Evolutionary conservation across 1,140 invertebrate species (phyloP).

Genomic region (Frieseomelitta varia): DNA sequence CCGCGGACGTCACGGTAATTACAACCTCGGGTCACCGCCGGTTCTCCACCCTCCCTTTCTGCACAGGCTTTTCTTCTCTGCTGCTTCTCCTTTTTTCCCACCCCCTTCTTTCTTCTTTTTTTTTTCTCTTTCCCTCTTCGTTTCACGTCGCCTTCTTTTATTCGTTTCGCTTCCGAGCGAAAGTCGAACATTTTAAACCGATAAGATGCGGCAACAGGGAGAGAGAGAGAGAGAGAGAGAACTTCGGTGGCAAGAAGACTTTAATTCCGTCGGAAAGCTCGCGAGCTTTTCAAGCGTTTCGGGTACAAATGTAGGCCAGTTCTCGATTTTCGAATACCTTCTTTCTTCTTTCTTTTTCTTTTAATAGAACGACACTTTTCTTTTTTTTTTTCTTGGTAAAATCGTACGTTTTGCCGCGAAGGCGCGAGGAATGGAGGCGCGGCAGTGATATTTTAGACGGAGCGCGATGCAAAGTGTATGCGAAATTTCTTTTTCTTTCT

Average conservation of each 20-base stretch:
- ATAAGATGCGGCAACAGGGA: neutral
- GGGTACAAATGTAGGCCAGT: neutral
- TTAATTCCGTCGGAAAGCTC: neutral
- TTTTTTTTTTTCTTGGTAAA: neutral
- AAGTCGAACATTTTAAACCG: slow-evolving; percentile 2
- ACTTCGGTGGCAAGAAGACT: neutral
- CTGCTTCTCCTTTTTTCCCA: neutral
- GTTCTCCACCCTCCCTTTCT: neutral
- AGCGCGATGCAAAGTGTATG: neutral
- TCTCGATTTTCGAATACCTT: neutral
- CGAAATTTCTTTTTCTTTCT: too few species aligned
- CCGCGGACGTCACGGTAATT: slow-evolving; percentile 54
- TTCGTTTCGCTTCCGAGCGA: neutral
- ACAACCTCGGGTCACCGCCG: slow-evolving; percentile 35
- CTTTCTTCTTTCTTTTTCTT: neutral
- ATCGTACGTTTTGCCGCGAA: neutral
- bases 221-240: neutral
- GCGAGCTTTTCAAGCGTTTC: neutral
- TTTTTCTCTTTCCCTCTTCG: neutral
- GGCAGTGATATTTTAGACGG: neutral
- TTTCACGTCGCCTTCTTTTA: neutral
- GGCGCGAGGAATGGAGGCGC: too few species aligned
- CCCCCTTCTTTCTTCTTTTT: neutral
- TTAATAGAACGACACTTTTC: neutral
- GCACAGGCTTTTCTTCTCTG: slow-evolving; percentile 5